These are phyloP conservation scores for Coelopa pilipes DNA, from an alignment of 2,888 invertebrate genomes.

Conservation along the genomic window DNA sequence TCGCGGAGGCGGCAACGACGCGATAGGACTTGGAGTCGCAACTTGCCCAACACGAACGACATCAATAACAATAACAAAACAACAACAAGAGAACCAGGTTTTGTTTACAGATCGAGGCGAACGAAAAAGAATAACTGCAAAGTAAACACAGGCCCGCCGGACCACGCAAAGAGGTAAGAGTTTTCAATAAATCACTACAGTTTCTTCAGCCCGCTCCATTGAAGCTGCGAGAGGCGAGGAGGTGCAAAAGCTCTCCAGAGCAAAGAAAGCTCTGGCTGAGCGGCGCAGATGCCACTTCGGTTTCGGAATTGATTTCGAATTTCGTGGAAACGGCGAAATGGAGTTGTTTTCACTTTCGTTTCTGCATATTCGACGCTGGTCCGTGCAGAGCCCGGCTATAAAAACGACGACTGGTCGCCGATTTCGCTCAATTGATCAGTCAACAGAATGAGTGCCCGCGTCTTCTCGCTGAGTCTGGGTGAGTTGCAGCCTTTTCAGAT, in stretches of 20 bases:
- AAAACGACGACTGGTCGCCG: slow-evolving; percentile 55
- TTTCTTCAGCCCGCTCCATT: slow-evolving; percentile 2
- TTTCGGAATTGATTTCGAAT: not conserved
- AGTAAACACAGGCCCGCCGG: no score
- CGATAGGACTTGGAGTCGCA: no score
- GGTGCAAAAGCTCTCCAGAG: not conserved
- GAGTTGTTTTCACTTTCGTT: slow-evolving; percentile 33
- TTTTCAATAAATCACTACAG: not conserved
- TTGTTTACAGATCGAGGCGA: no score
- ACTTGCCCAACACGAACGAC: no score
- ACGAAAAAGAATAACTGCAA: no score
- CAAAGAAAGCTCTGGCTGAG: slow-evolving; percentile 5
- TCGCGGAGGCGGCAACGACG: no score
- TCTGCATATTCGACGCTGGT: slow-evolving; percentile 21
- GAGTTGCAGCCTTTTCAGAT: slow-evolving; percentile 33
- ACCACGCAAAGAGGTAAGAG: no score
- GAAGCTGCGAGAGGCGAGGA: not conserved
- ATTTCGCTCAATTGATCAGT: slow-evolving; percentile 58
- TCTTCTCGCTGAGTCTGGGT: slow-evolving; percentile 48
- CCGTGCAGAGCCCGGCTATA: slow-evolving; percentile 31
- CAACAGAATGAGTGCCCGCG: slow-evolving; percentile 49
- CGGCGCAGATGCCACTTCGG: no score
- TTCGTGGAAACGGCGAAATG: slow-evolving; percentile 15
- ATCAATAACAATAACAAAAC: no score
- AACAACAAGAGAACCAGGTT: no score